Percentiles rank a stretch among this genome's conserved stretches.
Evolutionary conservation across 2,797 vertebrate species (phyloP).

Genomic region (Bradypodion ventrale): DNA sequence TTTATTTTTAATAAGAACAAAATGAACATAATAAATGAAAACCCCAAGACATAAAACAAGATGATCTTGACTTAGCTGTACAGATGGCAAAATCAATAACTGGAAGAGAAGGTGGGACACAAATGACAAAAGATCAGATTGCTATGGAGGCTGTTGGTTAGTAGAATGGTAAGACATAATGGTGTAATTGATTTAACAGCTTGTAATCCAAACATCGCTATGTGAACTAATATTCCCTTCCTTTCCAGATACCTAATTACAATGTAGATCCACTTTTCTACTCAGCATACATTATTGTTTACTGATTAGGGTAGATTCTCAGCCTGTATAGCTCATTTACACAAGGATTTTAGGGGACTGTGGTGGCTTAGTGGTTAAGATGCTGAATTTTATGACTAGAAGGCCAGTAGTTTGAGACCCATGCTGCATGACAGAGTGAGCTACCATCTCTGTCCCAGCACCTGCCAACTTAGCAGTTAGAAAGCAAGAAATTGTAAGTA

Average conservation of each 20-base stretch:
- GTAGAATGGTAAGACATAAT: not conserved
- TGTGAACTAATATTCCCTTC: not conserved
- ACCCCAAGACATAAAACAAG: not conserved
- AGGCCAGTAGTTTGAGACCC: too few species aligned
- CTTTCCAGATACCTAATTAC: not conserved
- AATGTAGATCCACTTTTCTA: not conserved
- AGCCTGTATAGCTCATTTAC: not conserved
- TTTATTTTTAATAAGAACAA: constrained; percentile 3
- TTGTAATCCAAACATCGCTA: not conserved
- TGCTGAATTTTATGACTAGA: too few species aligned
- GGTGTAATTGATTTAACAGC: not conserved
- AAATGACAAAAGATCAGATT: constrained; percentile 8
- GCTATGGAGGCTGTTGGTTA: not conserved
- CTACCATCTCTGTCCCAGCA: too few species aligned
- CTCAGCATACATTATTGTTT: not conserved
- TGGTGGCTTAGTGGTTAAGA: too few species aligned
- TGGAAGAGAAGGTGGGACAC: not conserved
- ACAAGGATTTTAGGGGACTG: too few species aligned
- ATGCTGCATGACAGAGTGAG: too few species aligned
- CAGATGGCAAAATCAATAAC: constrained; percentile 6
- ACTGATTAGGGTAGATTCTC: not conserved
- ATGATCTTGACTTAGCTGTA: not conserved
- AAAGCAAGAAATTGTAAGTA: too few species aligned
- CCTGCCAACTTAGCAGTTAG: too few species aligned
- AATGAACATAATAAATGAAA: constrained; percentile 19